Evolutionary conservation across 2,113 vertebrate species (phyloP).

Genomic region (Syrrhaptes paradoxus): DNA sequence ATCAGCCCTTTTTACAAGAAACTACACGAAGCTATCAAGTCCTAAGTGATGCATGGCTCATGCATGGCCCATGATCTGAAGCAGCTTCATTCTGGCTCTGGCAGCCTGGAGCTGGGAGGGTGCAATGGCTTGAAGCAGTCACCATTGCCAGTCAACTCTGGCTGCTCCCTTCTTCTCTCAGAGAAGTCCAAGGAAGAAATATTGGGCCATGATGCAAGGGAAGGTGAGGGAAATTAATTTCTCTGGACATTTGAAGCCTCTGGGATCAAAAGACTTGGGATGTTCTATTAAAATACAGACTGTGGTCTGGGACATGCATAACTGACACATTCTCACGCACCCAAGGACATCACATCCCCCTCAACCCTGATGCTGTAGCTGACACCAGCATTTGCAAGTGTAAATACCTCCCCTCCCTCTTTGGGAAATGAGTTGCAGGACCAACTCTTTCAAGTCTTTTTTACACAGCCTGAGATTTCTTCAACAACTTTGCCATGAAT

Average conservation of each 20-base stretch:
- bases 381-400: not conserved
- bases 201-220: not conserved
- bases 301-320: not conserved
- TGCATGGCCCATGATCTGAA: not conserved
- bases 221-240: slow-evolving; percentile 3
- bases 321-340: not conserved
- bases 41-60: slow-evolving; percentile 8
- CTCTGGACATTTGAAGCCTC: not conserved
- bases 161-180: not conserved
- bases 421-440: not conserved
- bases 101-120: not conserved
- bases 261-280: not conserved
- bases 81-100: not conserved
- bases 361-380: not conserved
- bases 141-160: not conserved
- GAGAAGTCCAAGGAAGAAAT: not conserved
- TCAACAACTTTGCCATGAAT: not conserved
- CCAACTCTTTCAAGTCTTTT: not conserved
- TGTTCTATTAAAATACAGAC: not conserved
- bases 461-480: not conserved
- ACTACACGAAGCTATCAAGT: slow-evolving; percentile 42
- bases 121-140: not conserved
- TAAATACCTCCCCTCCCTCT: not conserved
- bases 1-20: slow-evolving; percentile 40
- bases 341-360: not conserved